Evolutionary conservation across 2,888 invertebrate genomes (phyloP).

Genomic region (Octonoba sinensis): DNA sequence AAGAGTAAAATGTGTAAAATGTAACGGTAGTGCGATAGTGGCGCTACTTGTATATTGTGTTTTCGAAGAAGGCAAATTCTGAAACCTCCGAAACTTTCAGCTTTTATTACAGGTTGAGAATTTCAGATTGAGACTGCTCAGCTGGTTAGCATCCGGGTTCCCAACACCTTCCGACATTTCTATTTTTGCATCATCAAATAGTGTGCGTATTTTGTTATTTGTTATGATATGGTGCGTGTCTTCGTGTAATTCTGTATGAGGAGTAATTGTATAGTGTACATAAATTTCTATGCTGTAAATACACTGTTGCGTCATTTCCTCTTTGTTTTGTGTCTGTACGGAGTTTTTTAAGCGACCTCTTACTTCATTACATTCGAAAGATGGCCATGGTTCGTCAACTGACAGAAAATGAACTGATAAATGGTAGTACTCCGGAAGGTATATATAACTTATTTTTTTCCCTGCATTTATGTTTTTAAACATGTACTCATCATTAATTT

Average conservation of each 20-base stretch:
- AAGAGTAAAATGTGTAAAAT: too few relatives aligned
- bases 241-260: conserved; percentile 36
- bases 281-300: conserved; percentile 58
- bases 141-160: conserved; percentile 64
- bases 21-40: conserved; percentile 48
- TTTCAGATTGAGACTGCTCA: conserved; percentile 53
- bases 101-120: not conserved
- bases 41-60: conserved; percentile 34
- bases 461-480: not conserved
- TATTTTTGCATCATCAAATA: conserved; percentile 63
- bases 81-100: conserved; percentile 15
- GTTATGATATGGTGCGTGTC: conserved; percentile 58
- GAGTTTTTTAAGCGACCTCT: conserved; percentile 35
- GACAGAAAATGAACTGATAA: conserved; percentile 60
- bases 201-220: conserved; percentile 61
- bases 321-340: conserved; percentile 45
- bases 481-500: not conserved
- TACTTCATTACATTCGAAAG: conserved; percentile 55
- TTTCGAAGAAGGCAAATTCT: conserved; percentile 41
- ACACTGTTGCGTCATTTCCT: conserved; percentile 59
- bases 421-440: conserved; percentile 56
- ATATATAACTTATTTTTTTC: not conserved
- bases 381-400: conserved; percentile 64
- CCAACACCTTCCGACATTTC: conserved; percentile 62
- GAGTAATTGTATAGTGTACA: conserved; percentile 56